Conservation (phyloP, 2,888 invertebrate genomes). For the Beris morrisii region DNA sequence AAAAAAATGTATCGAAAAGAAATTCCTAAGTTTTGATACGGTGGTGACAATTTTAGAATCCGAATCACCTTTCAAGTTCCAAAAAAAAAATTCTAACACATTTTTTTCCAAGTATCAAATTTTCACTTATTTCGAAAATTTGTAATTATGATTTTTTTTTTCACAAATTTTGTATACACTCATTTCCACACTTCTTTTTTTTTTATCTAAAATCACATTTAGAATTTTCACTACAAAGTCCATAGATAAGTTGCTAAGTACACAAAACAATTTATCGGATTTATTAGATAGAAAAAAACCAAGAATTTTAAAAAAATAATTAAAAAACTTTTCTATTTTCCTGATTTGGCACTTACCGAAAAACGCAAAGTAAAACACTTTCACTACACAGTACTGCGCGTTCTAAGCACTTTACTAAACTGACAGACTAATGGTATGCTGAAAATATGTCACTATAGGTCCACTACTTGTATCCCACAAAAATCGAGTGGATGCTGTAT, state of each 20-base stretch:
- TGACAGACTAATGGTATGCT: slow-evolving; percentile 30
- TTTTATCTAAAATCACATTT: not conserved
- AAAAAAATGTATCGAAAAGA: slow-evolving; percentile 7
- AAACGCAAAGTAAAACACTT: slow-evolving; percentile 41
- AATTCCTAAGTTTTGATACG: not conserved
- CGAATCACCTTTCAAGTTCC: slow-evolving; percentile 12
- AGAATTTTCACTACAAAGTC: not conserved
- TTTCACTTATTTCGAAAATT: not conserved
- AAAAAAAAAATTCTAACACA: not conserved
- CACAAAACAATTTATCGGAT: not conserved
- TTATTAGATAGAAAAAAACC: not conserved
- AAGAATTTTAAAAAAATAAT: not conserved
- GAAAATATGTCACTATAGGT: slow-evolving; percentile 35
- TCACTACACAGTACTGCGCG: slow-evolving; percentile 42
- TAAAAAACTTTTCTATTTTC: not conserved
- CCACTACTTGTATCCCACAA: slow-evolving; percentile 32
- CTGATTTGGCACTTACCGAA: slow-evolving; percentile 34
- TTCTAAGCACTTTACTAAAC: slow-evolving; percentile 44
- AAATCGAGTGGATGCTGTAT: slow-evolving; percentile 2
- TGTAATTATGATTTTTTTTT: not conserved
- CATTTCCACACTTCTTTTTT: not conserved
- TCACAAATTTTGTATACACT: not conserved
- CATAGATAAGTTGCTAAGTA: not conserved
- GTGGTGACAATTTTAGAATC: slow-evolving; percentile 20
- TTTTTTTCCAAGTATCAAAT: slow-evolving; percentile 11